Evolutionary conservation across 2,888 invertebrate genomes (phyloP), one percentile per base, ranked within the genome.

Genomic region (Leptinotarsa rubiginosa): DNA sequence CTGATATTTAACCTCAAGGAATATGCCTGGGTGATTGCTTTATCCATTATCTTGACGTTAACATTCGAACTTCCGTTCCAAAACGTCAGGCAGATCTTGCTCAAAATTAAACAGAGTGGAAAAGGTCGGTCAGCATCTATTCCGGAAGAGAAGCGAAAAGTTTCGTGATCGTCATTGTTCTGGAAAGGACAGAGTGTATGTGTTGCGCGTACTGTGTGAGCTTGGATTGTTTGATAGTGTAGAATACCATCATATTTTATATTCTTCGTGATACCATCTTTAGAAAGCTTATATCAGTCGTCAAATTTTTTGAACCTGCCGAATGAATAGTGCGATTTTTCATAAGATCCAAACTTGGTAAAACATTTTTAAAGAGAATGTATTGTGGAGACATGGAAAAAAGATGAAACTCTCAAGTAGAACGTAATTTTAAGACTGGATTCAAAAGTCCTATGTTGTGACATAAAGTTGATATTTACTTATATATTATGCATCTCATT

Each of bases 11-110:
- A 92, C 82, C 82, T 92, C 16, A 89, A 90, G 78, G 93, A 93
- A 87, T 87, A 89, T 54, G 76, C 89, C 16, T 90, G 90, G 86
- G 91, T 93, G 25, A 78, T 91, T 54, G 65, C 88, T 15, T 88
- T 90, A 5, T 92, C 93, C 0, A 86, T 89, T 22, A 79, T 89
- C 16, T 86, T 93, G 64, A 93, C 92, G 4, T 84, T 93, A 31
- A 85, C 92, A 4, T 90, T 93, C 79, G 93, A 93, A 82, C 89
- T 91, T 75, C 93, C 93, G 15, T 93, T 92, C 83, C 92, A 92
- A 86, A 93, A 92, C 83, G 87, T 93, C n/a, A 91, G 91, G 83
- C 90, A 90, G 81, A 83, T 90, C 73, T 82, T 91, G 52, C 86
- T 89, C 75, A 87, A 85, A 71, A 87, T 65, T 7, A 73, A 85